Base-by-base conservation (phyloP, 2,113 vertebrate genomes). In the Menidia beryllina region DNA sequence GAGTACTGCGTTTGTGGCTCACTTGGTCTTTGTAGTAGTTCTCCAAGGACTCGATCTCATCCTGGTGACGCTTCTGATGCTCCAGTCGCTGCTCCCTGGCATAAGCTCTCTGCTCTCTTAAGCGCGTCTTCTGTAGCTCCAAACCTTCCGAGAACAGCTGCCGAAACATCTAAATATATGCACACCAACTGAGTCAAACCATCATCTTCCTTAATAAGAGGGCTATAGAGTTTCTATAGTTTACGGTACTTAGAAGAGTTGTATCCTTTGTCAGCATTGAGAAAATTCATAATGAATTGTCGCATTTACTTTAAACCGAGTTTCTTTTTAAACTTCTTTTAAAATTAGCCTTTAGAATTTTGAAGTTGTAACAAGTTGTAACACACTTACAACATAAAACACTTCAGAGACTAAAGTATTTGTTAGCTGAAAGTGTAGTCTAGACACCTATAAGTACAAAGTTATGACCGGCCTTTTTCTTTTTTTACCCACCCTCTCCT, bases 1-100 rank as follows among this genome's bases (percentile, higher is more conserved):
- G 25, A 14, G 11, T 34, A 12, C 12, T 15, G 7, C 57, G 26
- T 49, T 4, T 25, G 15, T 4, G 36, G 45, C 51, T 48, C 87
- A 98, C 98, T 94, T 98, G 96, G 82, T 96, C 95, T 88, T 93
- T 97, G 82, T 99, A 98, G 77, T 97, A 98, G 91, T 97, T 98
- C 88, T 99, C 97, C 96, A 99, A 93, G 0, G 97, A 96, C 62
- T 95, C 86, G 54, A 99, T 77, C 78, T 97, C 94, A 2, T 93
- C 91, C 68, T 92, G 88, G 77, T 96, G 96, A 45, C 87, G 91
- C 69, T 69, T 90, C 67, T 92, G 93, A 45, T 95, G 93, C 70
- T 97, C 95, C 55, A 92, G 88, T 0, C 92, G 94, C 75, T 96
- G 95, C 60, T 98, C 96, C 69, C 84, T 94, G 71, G 95, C 94